Evolutionary conservation across 2,113 vertebrate species (phyloP).

Genomic region (Cyanocitta stelleri): DNA sequence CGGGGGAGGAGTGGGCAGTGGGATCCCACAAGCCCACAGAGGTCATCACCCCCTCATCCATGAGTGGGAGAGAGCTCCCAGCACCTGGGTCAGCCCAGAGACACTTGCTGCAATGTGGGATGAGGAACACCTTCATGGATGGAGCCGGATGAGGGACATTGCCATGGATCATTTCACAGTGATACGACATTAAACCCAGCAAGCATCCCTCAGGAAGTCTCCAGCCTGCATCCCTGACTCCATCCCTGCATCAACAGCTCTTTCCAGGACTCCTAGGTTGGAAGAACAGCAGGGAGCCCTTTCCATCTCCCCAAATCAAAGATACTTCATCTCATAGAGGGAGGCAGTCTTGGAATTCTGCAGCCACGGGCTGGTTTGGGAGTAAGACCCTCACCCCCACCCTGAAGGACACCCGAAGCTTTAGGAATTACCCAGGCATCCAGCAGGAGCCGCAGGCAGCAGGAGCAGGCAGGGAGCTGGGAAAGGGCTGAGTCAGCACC

Average conservation of each 20-base stretch:
- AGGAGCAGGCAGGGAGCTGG: neutral
- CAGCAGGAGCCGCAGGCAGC: neutral
- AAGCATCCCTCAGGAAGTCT: neutral
- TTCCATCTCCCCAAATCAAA: neutral
- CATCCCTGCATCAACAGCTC: neutral
- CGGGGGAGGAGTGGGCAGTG: fast-evolving
- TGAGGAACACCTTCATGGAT: neutral
- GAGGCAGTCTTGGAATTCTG: neutral
- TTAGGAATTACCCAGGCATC: neutral
- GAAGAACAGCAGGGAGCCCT: neutral
- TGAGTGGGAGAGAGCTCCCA: neutral
- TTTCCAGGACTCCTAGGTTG: neutral
- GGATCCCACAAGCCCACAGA: neutral
- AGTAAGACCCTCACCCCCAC: fast-evolving
- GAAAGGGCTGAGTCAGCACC: conserved; percentile 19
- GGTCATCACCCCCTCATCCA: neutral
- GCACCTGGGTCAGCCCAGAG: neutral
- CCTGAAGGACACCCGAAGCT: neutral
- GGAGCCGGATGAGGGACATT: neutral
- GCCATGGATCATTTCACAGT: fast-evolving
- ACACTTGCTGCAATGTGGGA: fast-evolving
- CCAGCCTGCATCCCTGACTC: neutral
- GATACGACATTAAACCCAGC: fast-evolving
- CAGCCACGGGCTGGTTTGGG: neutral
- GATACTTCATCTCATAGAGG: fast-evolving